phyloP scores from a whole-genome alignment of 2,888 invertebrate species.

The Synergus gifuensis region DNA sequence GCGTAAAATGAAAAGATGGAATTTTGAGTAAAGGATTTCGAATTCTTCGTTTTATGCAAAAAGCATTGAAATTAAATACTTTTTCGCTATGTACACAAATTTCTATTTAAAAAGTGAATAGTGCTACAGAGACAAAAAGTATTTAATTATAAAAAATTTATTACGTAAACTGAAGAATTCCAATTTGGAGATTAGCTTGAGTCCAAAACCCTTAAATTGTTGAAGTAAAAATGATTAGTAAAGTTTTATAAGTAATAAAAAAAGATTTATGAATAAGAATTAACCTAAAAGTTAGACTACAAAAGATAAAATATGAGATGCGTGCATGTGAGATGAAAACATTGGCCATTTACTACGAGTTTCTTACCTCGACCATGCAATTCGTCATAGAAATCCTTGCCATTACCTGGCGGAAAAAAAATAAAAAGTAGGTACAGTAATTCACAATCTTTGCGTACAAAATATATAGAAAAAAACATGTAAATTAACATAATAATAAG shows the following conservation, averaged over 20 bases:
- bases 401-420: constrained; percentile 70
- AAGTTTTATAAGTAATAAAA: background rate
- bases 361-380: constrained; percentile 74
- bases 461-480: background rate
- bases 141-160: background rate
- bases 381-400: constrained; percentile 74
- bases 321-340: background rate
- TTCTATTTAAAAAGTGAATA: no score
- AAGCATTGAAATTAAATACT: no score
- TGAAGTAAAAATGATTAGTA: background rate
- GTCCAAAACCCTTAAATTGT: background rate
- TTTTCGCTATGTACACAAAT: no score
- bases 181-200: no score
- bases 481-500: background rate
- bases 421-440: constrained; percentile 63
- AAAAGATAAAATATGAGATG: constrained; percentile 37
- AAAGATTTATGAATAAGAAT: background rate
- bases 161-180: no score
- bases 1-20: no score
- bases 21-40: no score
- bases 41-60: no score
- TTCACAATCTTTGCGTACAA: constrained; percentile 27
- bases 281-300: background rate
- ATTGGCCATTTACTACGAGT: constrained; percentile 45
- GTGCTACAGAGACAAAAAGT: background rate